Evolutionary conservation across 2,888 invertebrate species (phyloP).

Genomic region (Euproctis similis): DNA sequence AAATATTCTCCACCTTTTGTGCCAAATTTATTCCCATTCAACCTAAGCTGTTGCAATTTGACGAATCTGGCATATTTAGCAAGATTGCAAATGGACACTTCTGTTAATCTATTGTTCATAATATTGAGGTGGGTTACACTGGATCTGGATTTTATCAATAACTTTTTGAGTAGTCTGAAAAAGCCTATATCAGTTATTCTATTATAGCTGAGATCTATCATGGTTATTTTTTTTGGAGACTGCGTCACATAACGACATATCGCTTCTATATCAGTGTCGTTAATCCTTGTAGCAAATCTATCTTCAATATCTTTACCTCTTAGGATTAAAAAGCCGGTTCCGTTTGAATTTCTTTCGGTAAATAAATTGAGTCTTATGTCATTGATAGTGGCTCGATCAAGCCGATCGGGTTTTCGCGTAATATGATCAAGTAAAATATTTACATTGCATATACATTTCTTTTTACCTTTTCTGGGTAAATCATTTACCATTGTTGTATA

Average conservation of each 20-base stretch:
- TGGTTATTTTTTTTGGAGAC: conserved; percentile 56
- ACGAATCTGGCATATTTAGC: conserved; percentile 50
- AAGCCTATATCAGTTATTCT: conserved; percentile 71
- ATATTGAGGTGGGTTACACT: conserved; percentile 71
- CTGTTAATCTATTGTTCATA: conserved; percentile 72
- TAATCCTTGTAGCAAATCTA: conserved; percentile 56
- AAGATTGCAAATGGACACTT: conserved; percentile 48
- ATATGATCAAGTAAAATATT: conserved; percentile 36
- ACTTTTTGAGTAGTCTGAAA: conserved; percentile 49
- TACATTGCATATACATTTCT: conserved; percentile 49
- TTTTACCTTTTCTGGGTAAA: conserved; percentile 5
- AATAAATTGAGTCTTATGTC: conserved; percentile 49
- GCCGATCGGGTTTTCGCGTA: conserved; percentile 27
- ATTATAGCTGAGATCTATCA: conserved; percentile 74
- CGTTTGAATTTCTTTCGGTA: conserved; percentile 73
- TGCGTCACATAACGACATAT: conserved; percentile 64
- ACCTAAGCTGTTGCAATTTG: conserved; percentile 63
- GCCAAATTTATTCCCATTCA: conserved; percentile 78
- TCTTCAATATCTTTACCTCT: conserved; percentile 68
- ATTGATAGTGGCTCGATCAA: conserved; percentile 38
- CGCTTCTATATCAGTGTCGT: conserved; percentile 63
- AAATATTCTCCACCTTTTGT: conserved; percentile 67
- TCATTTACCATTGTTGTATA: not conserved
- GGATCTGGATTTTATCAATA: conserved; percentile 58
- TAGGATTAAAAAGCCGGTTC: conserved; percentile 65